These are phyloP conservation scores for Leptopilina syphax DNA, from an alignment of 2,888 invertebrate species.

Conservation along the genomic window DNA sequence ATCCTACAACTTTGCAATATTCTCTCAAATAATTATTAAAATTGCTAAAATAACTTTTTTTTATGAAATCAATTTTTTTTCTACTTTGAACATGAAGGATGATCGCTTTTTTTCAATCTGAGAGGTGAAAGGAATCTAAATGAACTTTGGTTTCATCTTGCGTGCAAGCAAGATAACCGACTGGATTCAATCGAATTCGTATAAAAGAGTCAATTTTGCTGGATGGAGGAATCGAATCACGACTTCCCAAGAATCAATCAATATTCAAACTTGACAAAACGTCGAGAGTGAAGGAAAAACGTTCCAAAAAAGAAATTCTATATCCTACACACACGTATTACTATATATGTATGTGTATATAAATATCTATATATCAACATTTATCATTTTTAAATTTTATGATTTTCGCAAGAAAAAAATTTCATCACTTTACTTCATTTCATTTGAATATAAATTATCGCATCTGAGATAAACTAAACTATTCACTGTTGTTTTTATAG, in stretches of 20 bases:
- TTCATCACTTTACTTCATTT: neutral
- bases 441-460: neutral
- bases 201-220: constrained; percentile 30
- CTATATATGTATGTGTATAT: neutral
- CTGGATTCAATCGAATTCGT: constrained; percentile 34
- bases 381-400: constrained; percentile 13
- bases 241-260: constrained; percentile 33
- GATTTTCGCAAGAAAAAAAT: neutral
- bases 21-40: too few species aligned
- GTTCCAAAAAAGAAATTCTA: neutral
- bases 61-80: too few species aligned
- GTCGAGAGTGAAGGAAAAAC: constrained; percentile 18
- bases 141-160: constrained; percentile 31
- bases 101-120: neutral
- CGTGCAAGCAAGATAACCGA: constrained; percentile 16
- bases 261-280: constrained; percentile 35
- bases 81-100: too few species aligned
- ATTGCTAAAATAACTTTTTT: too few species aligned
- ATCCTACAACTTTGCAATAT: too few species aligned
- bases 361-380: neutral
- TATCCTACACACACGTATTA: neutral
- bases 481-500: neutral
- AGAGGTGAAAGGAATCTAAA: neutral
- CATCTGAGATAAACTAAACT: neutral
- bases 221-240: constrained; percentile 21